Conservation (phyloP, 2,797 vertebrate genomes). For the Pseudochirops corinnae region DNA sequence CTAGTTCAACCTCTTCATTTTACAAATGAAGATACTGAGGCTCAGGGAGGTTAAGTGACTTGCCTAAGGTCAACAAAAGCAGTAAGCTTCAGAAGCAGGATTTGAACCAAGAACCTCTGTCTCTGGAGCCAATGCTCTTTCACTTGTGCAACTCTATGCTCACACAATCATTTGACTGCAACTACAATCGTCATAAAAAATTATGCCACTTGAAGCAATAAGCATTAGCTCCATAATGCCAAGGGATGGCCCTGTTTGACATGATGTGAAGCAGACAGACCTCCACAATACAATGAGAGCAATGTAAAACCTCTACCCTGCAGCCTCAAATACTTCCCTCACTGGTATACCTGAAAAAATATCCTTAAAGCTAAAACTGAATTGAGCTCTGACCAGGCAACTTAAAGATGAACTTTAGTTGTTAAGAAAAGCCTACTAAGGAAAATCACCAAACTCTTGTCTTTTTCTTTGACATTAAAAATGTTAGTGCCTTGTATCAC, state of each 20-base stretch:
- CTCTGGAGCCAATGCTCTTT: not conserved
- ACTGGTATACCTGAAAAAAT: constrained; percentile 4
- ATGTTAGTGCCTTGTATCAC: constrained; percentile 8
- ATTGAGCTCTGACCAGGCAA: not conserved
- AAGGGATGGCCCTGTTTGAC: not conserved
- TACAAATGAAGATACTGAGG: not conserved
- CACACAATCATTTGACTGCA: not conserved
- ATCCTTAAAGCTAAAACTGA: not conserved
- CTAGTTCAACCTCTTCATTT: not conserved
- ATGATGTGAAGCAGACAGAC: not conserved
- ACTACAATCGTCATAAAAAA: not conserved
- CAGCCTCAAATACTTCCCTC: not conserved
- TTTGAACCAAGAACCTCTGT: not conserved
- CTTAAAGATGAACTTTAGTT: constrained; percentile 15
- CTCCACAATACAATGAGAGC: not conserved
- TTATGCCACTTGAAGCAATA: not conserved
- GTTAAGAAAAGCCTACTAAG: not conserved
- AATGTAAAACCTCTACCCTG: not conserved
- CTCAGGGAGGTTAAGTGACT: not conserved
- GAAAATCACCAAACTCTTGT: not conserved
- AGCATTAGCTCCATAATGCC: not conserved
- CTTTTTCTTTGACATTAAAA: constrained; percentile 51
- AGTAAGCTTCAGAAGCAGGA: not conserved
- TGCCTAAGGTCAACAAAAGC: not conserved
- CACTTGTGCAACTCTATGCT: not conserved